phyloP scores from a whole-genome alignment of 2,888 invertebrate genomes.

The Silvanus unidentatus region DNA sequence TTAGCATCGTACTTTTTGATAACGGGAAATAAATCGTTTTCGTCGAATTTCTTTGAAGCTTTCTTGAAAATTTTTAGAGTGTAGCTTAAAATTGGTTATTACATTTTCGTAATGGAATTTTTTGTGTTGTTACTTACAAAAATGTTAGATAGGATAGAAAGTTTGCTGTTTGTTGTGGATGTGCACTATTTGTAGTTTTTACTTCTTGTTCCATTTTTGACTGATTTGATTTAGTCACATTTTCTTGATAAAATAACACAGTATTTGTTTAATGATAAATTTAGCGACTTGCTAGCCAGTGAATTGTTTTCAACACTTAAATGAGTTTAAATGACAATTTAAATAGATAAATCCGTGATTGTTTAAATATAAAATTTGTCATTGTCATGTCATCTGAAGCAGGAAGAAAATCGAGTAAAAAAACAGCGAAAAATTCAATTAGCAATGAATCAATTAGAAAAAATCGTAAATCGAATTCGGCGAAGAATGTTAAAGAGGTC shows the following conservation, averaged over 20 bases:
- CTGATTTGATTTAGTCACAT: no score
- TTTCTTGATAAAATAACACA: no score
- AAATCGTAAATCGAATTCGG: no score
- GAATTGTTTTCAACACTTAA: no score
- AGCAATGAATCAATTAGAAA: neutral
- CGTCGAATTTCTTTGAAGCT: constrained; percentile 58
- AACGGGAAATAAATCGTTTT: constrained; percentile 54
- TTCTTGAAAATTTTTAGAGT: constrained; percentile 59
- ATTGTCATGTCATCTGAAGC: no score
- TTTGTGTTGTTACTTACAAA: constrained; percentile 17
- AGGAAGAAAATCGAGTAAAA: neutral
- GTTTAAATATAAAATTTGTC: no score
- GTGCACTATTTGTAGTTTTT: constrained; percentile 1
- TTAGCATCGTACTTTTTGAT: constrained; percentile 40
- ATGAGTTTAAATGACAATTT: no score
- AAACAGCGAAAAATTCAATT: neutral
- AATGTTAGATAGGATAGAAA: constrained; percentile 19
- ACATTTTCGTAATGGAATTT: neutral
- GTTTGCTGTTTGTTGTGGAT: constrained; percentile 18
- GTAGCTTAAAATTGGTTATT: constrained; percentile 50
- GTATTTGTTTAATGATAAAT: no score
- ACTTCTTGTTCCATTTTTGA: no score
- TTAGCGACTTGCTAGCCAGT: no score
- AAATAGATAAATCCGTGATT: no score
- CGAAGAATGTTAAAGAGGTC: no score